These are phyloP conservation scores for Chymomyza caudatula DNA, from an alignment of 2,888 invertebrate species.

Conservation along the genomic window DNA sequence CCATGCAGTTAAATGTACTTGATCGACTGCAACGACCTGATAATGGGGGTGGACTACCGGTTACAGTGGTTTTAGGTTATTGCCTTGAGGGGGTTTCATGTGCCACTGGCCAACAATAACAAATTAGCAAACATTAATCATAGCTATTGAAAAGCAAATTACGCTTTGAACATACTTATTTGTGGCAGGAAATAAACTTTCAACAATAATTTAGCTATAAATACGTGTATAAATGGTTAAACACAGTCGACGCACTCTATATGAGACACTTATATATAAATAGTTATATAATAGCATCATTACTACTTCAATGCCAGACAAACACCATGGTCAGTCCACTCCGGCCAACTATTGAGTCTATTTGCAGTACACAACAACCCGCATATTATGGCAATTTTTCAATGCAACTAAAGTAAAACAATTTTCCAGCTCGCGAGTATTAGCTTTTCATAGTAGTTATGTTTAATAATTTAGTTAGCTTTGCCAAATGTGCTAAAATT, in stretches of 20 bases:
- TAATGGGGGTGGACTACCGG: not conserved
- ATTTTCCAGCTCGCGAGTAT: not conserved
- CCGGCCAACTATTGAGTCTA: not conserved
- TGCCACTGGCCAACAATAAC: not conserved
- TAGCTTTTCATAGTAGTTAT: too few species aligned
- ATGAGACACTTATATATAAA: not conserved
- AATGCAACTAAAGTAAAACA: not conserved
- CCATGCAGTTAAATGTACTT: not conserved
- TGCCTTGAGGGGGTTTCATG: constrained; percentile 12
- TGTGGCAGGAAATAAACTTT: constrained; percentile 27
- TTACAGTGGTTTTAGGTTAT: not conserved
- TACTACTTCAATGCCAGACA: not conserved
- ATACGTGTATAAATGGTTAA: constrained; percentile 7
- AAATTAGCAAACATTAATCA: constrained; percentile 4
- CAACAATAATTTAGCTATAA: constrained; percentile 27
- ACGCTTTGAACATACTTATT: not conserved
- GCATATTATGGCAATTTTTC: too few species aligned
- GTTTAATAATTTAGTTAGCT: not conserved
- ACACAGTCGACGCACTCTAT: constrained; percentile 3
- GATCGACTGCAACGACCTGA: constrained; percentile 1
- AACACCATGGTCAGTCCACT: not conserved
- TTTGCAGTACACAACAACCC: not conserved
- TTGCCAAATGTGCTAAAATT: too few species aligned
- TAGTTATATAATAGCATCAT: not conserved
- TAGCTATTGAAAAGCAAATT: not conserved